These are phyloP conservation scores for Bombyx mandarina DNA, from an alignment of 1,140 invertebrate species.

Conservation along the genomic window DNA sequence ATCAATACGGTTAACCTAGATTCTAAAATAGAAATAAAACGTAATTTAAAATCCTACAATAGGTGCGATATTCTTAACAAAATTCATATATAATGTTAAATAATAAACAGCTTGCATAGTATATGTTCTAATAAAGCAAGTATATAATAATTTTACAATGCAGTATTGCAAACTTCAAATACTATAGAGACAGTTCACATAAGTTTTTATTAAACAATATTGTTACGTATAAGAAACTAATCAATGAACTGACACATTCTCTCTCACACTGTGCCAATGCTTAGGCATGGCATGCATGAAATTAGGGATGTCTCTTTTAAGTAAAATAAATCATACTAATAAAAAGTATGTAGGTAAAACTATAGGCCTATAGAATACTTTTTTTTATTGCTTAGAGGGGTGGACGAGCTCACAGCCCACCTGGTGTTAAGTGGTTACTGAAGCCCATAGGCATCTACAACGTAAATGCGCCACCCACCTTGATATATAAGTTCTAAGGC, in stretches of 20 bases:
- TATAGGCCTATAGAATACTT: too few species aligned
- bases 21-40: too few species aligned
- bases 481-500: too few species aligned
- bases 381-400: too few species aligned
- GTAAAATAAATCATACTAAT: neutral
- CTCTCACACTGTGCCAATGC: constrained; percentile 5
- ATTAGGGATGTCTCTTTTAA: neutral
- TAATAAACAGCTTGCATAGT: constrained; percentile 7
- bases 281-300: constrained; percentile 1
- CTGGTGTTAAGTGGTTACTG: too few species aligned
- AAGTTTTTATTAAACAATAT: constrained; percentile 29
- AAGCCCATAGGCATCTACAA: too few species aligned
- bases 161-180: constrained; percentile 31
- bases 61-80: too few species aligned
- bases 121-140: constrained; percentile 2
- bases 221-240: constrained; percentile 23
- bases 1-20: too few species aligned
- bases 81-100: too few species aligned
- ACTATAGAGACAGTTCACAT: constrained; percentile 34
- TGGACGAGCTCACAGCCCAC: too few species aligned
- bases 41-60: too few species aligned
- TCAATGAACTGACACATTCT: constrained; percentile 20
- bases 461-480: too few species aligned
- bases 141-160: constrained; percentile 20
- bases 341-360: neutral